A percentile compares a stretch with the other conserved stretches of the same genome.
Conservation (phyloP, 2,797 vertebrate genomes). For the Crax fasciolata region DNA sequence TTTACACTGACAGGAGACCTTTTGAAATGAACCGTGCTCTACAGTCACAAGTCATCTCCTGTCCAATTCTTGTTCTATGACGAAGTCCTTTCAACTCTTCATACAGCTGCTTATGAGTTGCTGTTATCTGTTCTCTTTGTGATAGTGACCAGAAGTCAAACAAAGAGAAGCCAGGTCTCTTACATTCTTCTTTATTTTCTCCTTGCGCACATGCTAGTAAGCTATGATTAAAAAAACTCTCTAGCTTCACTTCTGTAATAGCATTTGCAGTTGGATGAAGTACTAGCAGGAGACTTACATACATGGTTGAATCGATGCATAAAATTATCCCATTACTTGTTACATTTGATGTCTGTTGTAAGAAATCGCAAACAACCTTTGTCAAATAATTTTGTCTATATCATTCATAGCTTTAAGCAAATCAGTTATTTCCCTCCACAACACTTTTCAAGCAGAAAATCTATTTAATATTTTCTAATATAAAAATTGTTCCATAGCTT, state of each 20-base stretch:
- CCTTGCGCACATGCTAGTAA: not conserved
- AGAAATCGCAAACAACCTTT: not conserved
- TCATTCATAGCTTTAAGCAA: not conserved
- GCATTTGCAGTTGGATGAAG: not conserved
- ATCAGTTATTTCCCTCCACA: not conserved
- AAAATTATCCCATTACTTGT: not conserved
- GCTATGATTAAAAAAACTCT: not conserved
- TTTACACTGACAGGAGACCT: not conserved
- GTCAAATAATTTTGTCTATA: not conserved
- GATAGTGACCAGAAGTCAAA: constrained; percentile 42
- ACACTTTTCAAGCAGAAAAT: not conserved
- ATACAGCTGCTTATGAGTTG: not conserved
- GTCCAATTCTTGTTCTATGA: not conserved
- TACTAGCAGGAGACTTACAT: not conserved
- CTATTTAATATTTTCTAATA: not conserved
- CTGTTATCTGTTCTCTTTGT: constrained; percentile 3
- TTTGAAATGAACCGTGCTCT: not conserved
- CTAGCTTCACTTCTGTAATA: not conserved
- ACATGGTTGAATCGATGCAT: not conserved
- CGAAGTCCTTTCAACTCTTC: constrained; percentile 30
- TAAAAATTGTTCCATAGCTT: not conserved
- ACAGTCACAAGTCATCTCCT: not conserved
- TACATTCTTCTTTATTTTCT: not conserved
- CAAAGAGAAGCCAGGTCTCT: not conserved
- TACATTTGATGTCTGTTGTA: not conserved